Conservation (phyloP, 2,113 vertebrate species). For the Ia io region DNA sequence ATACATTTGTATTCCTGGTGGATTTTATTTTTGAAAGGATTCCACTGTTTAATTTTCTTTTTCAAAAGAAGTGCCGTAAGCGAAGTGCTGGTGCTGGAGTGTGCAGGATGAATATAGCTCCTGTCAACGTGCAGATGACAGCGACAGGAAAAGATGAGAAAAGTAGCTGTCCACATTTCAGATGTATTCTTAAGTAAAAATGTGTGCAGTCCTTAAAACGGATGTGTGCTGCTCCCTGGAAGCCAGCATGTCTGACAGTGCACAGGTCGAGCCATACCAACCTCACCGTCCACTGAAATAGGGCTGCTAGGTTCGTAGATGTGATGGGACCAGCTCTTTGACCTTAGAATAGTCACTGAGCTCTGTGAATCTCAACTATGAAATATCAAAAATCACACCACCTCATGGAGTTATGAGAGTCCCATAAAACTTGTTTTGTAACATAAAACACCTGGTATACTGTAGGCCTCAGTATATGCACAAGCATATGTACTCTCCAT, state of each 20-base stretch:
- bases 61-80: background rate
- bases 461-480: background rate
- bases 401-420: background rate
- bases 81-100: background rate
- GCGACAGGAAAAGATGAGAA: background rate
- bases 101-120: background rate
- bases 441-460: background rate
- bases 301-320: background rate
- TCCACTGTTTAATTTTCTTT: constrained; percentile 4
- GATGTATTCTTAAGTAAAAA: background rate
- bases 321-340: background rate
- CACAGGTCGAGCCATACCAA: no score
- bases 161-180: background rate
- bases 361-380: background rate
- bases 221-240: background rate
- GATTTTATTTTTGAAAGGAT: constrained; percentile 10
- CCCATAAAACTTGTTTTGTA: background rate
- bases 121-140: background rate
- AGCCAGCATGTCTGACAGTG: background rate
- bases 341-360: background rate
- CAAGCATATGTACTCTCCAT: background rate
- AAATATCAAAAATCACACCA: background rate
- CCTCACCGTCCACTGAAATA: background rate
- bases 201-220: background rate
- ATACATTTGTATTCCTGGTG: background rate